phyloP scores from a whole-genome alignment of 2,797 vertebrate genomes.

The Limosa lapponica region DNA sequence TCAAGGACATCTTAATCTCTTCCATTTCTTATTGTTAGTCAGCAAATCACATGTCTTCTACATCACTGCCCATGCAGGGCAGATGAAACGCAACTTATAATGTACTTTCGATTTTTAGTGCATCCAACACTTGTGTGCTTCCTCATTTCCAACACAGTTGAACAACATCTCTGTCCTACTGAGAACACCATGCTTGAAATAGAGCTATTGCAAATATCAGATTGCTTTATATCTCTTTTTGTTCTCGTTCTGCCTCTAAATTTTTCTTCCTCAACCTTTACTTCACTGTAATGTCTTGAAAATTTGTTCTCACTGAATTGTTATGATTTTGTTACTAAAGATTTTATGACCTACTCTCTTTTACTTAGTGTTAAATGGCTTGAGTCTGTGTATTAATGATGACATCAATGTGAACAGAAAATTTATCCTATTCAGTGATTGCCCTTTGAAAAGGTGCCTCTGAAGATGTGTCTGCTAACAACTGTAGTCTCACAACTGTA shows the following conservation, averaged over 20 bases:
- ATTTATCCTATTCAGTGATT: background rate
- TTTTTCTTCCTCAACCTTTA: background rate
- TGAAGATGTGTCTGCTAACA: background rate
- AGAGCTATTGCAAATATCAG: background rate
- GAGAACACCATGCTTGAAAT: background rate
- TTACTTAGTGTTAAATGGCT: background rate
- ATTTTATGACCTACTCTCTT: background rate
- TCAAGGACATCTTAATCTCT: conserved; percentile 46
- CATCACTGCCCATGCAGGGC: background rate
- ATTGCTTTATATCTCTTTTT: background rate
- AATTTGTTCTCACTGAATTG: background rate
- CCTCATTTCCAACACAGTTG: background rate
- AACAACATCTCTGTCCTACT: background rate
- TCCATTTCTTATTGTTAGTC: background rate
- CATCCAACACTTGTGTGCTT: background rate
- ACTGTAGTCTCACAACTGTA: background rate
- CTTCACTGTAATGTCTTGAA: background rate
- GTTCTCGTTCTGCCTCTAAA: background rate
- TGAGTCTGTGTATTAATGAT: background rate
- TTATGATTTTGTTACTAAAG: background rate
- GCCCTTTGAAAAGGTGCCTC: background rate
- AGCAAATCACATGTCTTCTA: background rate
- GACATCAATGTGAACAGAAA: background rate
- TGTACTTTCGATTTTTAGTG: background rate
- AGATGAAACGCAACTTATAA: conserved; percentile 4